phyloP scores from a whole-genome alignment of 2,113 vertebrate species.

The Tauraco erythrolophus region DNA sequence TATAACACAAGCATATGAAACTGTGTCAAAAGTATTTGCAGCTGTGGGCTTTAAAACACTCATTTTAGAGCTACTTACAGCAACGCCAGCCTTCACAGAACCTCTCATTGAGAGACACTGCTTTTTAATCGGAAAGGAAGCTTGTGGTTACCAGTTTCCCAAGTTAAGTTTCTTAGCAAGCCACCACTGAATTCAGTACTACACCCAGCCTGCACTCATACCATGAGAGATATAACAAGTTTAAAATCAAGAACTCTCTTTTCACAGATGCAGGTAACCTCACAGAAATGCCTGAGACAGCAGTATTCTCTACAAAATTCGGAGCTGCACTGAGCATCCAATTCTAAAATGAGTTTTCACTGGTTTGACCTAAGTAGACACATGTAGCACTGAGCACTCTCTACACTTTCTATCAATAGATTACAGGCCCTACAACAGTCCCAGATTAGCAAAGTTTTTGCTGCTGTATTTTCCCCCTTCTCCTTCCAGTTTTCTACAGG shows the following conservation, averaged over 20 bases:
- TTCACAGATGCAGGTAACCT: neutral
- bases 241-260: neutral
- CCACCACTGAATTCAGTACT: neutral
- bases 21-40: neutral
- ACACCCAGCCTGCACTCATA: neutral
- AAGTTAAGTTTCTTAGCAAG: neutral
- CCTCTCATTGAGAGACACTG: neutral
- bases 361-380: neutral
- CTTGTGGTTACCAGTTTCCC: neutral
- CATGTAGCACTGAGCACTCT: neutral
- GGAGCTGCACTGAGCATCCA: neutral
- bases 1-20: neutral
- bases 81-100: neutral
- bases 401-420: neutral
- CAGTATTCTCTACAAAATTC: neutral
- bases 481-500: neutral
- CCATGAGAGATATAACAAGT: neutral
- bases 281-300: neutral
- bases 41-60: rapidly evolving
- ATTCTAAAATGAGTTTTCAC: neutral
- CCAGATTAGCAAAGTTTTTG: neutral
- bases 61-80: neutral
- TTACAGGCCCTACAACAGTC: neutral
- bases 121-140: neutral
- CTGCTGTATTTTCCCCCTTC: neutral